Evolutionary conservation across 2,888 invertebrate genomes (phyloP).

Genomic region (Aethes cnicana): DNA sequence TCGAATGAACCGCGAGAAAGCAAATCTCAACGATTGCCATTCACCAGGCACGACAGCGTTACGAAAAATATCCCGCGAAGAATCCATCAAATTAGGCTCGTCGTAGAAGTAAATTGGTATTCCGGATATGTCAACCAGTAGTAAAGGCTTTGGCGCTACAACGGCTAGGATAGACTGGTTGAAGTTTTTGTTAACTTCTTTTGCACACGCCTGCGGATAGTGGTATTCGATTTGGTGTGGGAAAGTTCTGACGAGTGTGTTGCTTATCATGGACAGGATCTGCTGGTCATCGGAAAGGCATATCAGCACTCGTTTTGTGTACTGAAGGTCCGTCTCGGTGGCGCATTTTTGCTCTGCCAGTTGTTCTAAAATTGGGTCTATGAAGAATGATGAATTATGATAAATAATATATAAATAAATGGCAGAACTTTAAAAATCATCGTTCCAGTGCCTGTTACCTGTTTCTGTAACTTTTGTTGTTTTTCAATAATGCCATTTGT

Average conservation of each 20-base stretch:
- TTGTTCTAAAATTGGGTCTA: too few species aligned
- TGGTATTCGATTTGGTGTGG: conserved; percentile 19
- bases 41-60: conserved; percentile 1
- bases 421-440: too few species aligned
- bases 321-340: too few species aligned
- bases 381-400: too few species aligned
- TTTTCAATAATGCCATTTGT: too few species aligned
- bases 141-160: conserved; percentile 10
- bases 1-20: conserved; percentile 6
- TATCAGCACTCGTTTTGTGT: too few species aligned
- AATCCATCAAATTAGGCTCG: neutral
- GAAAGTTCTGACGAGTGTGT: neutral
- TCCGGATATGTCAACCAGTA: neutral
- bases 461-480: too few species aligned
- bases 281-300: too few species aligned
- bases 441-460: too few species aligned
- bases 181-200: neutral
- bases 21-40: conserved; percentile 15
- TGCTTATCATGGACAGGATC: too few species aligned
- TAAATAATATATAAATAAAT: too few species aligned
- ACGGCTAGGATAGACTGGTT: conserved; percentile 4
- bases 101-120: conserved; percentile 16
- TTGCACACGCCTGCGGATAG: neutral
- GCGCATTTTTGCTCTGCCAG: too few species aligned
- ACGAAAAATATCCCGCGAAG: neutral